These are phyloP conservation scores for Hippoglossus stenolepis DNA, from an alignment of 2,113 vertebrate genomes.

Conservation along the genomic window DNA sequence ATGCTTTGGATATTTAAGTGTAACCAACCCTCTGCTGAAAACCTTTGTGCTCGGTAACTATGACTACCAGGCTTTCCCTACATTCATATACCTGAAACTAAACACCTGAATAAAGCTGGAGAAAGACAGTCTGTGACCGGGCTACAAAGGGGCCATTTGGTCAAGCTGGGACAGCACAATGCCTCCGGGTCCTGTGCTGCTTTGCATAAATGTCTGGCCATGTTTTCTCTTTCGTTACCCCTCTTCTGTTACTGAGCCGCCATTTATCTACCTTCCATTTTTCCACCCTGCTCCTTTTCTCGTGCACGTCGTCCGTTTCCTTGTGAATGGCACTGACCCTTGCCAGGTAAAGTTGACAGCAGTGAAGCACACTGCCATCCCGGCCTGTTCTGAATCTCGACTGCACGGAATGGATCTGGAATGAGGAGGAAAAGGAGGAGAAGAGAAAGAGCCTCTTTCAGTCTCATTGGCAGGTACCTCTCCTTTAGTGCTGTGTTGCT, in stretches of 20 bases:
- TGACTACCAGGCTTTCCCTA: constrained; percentile 55
- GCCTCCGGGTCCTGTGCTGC: constrained; percentile 37
- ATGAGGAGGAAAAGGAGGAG: constrained; percentile 5
- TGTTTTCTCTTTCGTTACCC: constrained; percentile 28
- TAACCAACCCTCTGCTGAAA: constrained; percentile 42
- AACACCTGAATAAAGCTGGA: constrained; percentile 61
- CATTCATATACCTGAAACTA: constrained; percentile 69
- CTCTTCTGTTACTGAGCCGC: constrained; percentile 33
- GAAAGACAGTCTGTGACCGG: constrained; percentile 43
- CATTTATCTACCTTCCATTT: neutral
- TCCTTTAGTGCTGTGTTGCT: constrained; percentile 31
- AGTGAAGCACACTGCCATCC: constrained; percentile 13
- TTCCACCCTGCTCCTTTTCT: constrained; percentile 13
- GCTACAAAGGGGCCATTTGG: constrained; percentile 65
- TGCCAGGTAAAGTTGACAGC: constrained; percentile 48
- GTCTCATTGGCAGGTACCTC: constrained; percentile 42
- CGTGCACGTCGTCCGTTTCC: constrained; percentile 23
- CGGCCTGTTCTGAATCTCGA: constrained; percentile 22
- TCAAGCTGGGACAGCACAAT: constrained; percentile 57
- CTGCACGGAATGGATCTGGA: constrained; percentile 42
- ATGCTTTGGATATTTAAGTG: constrained; percentile 42
- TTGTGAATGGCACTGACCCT: constrained; percentile 33
- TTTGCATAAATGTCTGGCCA: constrained; percentile 48
- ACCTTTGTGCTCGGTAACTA: constrained; percentile 49
- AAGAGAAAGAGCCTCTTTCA: constrained; percentile 39